Evolutionary conservation across 2,113 vertebrate species (phyloP).

Genomic region (Hemibates koningsi): DNA sequence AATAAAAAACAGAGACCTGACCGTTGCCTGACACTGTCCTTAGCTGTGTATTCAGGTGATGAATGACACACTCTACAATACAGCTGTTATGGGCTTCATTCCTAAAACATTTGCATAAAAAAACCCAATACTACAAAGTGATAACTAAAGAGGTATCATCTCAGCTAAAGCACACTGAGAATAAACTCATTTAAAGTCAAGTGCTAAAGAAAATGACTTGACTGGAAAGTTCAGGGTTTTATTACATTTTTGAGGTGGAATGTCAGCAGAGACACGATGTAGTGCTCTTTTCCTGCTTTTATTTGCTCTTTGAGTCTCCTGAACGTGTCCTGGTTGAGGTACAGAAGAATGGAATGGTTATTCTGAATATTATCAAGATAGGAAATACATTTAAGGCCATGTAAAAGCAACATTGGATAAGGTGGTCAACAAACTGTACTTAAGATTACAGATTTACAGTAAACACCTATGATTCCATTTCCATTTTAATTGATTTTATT

Average conservation of each 20-base stretch:
- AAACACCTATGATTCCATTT: neutral
- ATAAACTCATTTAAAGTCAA: neutral
- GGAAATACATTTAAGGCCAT: neutral
- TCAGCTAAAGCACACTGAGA: neutral
- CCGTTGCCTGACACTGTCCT: rapidly evolving
- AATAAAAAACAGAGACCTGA: neutral
- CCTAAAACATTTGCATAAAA: neutral
- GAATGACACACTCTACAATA: neutral
- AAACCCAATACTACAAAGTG: neutral
- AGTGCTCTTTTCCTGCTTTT: rapidly evolving
- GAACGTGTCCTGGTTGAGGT: rapidly evolving
- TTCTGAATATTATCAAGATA: neutral
- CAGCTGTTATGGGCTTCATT: neutral
- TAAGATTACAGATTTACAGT: neutral
- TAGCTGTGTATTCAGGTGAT: neutral
- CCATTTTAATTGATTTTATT: neutral
- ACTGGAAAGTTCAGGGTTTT: neutral
- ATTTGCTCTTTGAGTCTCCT: neutral
- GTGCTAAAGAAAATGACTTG: neutral
- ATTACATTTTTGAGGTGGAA: neutral
- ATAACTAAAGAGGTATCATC: neutral
- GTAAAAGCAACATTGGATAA: neutral
- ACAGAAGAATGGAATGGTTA: neutral
- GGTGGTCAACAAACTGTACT: neutral
- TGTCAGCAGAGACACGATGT: neutral